phyloP scores from a whole-genome alignment of 2,113 vertebrate genomes.

The Ctenodactylus gundi region DNA sequence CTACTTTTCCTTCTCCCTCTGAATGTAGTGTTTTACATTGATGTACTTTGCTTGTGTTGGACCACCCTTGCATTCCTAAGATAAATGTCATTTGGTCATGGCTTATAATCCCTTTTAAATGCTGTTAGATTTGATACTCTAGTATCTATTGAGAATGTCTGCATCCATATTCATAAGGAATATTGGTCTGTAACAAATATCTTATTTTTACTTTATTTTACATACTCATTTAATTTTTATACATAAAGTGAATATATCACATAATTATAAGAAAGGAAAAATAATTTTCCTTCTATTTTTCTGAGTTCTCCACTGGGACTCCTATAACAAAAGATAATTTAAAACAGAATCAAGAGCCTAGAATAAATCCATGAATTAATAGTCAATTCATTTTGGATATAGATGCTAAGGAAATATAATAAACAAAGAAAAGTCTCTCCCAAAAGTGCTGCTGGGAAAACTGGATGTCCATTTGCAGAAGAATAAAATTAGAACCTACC shows the following conservation, averaged over 20 bases:
- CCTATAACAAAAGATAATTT: background rate
- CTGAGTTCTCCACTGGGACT: background rate
- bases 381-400: background rate
- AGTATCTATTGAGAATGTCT: constrained; percentile 10
- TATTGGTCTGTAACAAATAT: background rate
- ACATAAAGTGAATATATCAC: background rate
- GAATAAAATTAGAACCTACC: background rate
- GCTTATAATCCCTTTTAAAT: background rate
- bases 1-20: background rate
- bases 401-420: background rate
- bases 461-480: background rate
- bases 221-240: background rate
- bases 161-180: background rate
- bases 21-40: background rate
- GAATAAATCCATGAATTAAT: background rate
- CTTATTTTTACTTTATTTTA: background rate
- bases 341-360: background rate
- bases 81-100: background rate
- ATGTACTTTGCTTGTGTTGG: background rate
- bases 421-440: background rate
- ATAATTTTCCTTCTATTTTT: background rate
- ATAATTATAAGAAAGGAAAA: background rate
- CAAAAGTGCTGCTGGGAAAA: background rate
- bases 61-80: background rate
- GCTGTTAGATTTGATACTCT: background rate